These are phyloP conservation scores for Danio kyathit DNA, from an alignment of 2,797 vertebrate species.

Conservation along the genomic window DNA sequence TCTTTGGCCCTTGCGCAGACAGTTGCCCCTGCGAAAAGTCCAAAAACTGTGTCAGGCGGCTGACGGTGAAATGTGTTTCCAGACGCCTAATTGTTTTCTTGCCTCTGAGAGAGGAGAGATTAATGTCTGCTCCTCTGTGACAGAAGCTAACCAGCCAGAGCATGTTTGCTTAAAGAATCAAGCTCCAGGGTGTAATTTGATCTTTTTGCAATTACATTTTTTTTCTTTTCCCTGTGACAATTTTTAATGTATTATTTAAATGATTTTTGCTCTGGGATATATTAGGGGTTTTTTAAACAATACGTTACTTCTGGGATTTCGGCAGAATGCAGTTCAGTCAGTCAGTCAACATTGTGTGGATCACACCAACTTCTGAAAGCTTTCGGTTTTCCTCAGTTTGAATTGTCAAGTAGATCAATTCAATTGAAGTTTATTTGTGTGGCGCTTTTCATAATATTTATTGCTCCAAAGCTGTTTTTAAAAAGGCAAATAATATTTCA, in stretches of 20 bases:
- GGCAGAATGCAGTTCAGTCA: slow-evolving; percentile 49
- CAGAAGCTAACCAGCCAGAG: slow-evolving; percentile 82
- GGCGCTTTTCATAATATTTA: too few relatives aligned
- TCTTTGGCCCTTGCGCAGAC: slow-evolving; percentile 79
- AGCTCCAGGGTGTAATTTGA: slow-evolving; percentile 83
- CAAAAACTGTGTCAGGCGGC: slow-evolving; percentile 84
- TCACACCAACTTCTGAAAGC: slow-evolving; percentile 21
- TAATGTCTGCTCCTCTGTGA: slow-evolving; percentile 85
- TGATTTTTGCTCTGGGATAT: slow-evolving; percentile 85
- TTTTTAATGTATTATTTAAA: slow-evolving; percentile 86
- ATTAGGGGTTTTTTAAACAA: slow-evolving; percentile 70
- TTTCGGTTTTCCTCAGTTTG: too few relatives aligned
- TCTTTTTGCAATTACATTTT: slow-evolving; percentile 83
- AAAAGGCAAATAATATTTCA: too few relatives aligned
- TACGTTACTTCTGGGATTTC: slow-evolving; percentile 63
- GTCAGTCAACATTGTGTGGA: slow-evolving; percentile 41
- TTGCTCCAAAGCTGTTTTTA: too few relatives aligned
- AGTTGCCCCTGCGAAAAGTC: slow-evolving; percentile 82
- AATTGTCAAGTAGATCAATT: too few relatives aligned
- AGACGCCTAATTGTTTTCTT: slow-evolving; percentile 86
- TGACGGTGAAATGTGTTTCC: slow-evolving; percentile 77
- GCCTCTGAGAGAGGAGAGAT: slow-evolving; percentile 81
- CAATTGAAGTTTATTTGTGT: too few relatives aligned
- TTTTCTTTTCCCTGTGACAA: slow-evolving; percentile 65
- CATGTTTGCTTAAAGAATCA: slow-evolving; percentile 84